Evolutionary conservation across 2,888 invertebrate species (phyloP).

Genomic region (Archaeoteleia sp.): DNA sequence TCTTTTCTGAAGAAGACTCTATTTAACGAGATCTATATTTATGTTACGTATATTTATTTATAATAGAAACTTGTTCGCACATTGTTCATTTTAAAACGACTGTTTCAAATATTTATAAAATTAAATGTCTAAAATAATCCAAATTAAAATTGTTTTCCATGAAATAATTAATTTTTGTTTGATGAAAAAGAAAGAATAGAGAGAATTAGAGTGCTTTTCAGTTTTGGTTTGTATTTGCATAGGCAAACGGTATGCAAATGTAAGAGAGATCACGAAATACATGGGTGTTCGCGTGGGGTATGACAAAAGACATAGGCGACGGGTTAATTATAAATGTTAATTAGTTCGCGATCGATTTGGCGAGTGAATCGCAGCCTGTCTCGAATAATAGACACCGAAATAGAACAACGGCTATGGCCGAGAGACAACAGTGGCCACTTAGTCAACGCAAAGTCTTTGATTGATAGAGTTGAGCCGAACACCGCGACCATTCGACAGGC

Average conservation of each 20-base stretch:
- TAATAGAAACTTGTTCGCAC: no score
- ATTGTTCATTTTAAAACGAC: no score
- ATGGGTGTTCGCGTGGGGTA: constrained; percentile 45
- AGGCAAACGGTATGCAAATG: constrained; percentile 15
- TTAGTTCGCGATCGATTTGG: constrained; percentile 75
- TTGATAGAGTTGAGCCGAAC: constrained; percentile 57
- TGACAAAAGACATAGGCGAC: constrained; percentile 55
- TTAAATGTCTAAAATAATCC: no score
- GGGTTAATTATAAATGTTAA: constrained; percentile 74
- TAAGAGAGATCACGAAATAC: constrained; percentile 21
- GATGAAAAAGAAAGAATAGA: neutral
- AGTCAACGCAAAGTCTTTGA: constrained; percentile 62
- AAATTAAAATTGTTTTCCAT: no score
- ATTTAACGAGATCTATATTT: no score
- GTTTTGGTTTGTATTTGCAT: neutral
- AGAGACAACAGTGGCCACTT: constrained; percentile 60
- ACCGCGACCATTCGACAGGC: constrained; percentile 1
- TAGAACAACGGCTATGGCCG: constrained; percentile 66
- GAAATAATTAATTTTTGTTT: no score
- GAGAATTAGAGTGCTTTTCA: neutral
- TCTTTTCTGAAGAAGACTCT: no score
- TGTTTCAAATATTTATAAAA: no score
- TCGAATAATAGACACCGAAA: constrained; percentile 73
- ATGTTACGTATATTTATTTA: no score
- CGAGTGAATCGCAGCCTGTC: constrained; percentile 68